Base-by-base conservation (phyloP, 1,140 invertebrate genomes). In the Ceratoteleas bidentatus region DNA sequence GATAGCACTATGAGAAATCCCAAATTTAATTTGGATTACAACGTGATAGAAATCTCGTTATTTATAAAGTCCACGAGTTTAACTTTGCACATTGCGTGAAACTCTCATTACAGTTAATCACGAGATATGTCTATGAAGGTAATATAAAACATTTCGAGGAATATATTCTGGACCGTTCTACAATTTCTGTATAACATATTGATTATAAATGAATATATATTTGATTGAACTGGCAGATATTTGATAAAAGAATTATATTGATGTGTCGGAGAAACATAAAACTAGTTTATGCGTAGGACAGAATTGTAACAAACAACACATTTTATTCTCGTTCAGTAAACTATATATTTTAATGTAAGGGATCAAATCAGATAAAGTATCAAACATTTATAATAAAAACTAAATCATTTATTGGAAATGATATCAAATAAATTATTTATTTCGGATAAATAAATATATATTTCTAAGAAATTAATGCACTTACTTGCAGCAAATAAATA, bases 21-120 rank as follows among this genome's bases (percentile, higher is more conserved):
- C 34, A 78, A 78, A 70, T 78, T 58, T 45, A 69, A 70, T 78
- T 78, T 70, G 45, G 61, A 70, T 65, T 78, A 65, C 74, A 57
- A 54, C 57, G 38, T 45, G 75, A 78, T 70, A 78, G 66, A 52
- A 60, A 78, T 78, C 65, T 58, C 54, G 53, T 70, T 78, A 72
- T 78, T 78, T 77, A 77, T 69, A 34, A 52, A 69, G 50, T 58
- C 33, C 24, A 45, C 14, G 32, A 34, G 45, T 70, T 62, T 68
- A 77, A 70, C 52, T 77, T 64, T 34, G 52, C 32, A 33, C 14
- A 50, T 14, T 60, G 45, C 9, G 24, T 52, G 54, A 33, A 73
- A 66, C 36, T 57, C 70, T 61, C 70, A 65, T 74, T 74, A 74
- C 53, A 74, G 61, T 65, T 74, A 74, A 74, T 74, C 58, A 34